Evolutionary conservation across 2,797 vertebrate genomes (phyloP), one percentile per base, ranked within the genome.

Genomic region (Argentina silus): DNA sequence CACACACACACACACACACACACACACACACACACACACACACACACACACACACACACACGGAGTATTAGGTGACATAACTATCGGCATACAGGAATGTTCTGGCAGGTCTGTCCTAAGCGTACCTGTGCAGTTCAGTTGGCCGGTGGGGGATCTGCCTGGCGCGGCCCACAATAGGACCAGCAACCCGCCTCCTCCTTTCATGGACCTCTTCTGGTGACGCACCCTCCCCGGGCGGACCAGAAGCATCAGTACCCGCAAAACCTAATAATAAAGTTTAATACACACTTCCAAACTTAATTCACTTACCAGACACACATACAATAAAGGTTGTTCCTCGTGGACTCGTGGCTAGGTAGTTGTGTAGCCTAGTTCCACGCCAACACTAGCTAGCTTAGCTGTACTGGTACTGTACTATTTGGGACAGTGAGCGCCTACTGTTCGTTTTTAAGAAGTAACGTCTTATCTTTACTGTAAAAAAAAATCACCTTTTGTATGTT

Each of bases 401-500:
- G 47, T 59, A 36, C 27, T 36, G 4, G 4, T 2, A 6, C 7
- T 48, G 47, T 59, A 36, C 27, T 36, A 36, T 2, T 2, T 36
- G 27, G 27, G 1, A 36, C 27, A 36, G 27, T 36, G 27, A 36
- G 27, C 27, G 27, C 27, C 27, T 36, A 36, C 44, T 47, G 44
- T 47, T 47, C 4, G 27, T 4, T 36, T 36, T 36, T 36, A 36
- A 36, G 1, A 36, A 36, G 27, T 36, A 36, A 36, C 2, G 27
- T 1, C 4, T 36, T 36, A 36, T 36, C 27, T 63, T 42, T 62
- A 8, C 36, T 15, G 36, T 23, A 42, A 0, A 19, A 43, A 3
- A 36, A 27, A 55, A 19, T n/a, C 77, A 91, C 91, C 81, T 88
- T 79, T 19, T 84, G 79, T 66, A 92, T 70, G 61, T 88, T 76